These are phyloP conservation scores for Andrena bicolor DNA, from an alignment of 2,888 invertebrate species.

Conservation along the genomic window DNA sequence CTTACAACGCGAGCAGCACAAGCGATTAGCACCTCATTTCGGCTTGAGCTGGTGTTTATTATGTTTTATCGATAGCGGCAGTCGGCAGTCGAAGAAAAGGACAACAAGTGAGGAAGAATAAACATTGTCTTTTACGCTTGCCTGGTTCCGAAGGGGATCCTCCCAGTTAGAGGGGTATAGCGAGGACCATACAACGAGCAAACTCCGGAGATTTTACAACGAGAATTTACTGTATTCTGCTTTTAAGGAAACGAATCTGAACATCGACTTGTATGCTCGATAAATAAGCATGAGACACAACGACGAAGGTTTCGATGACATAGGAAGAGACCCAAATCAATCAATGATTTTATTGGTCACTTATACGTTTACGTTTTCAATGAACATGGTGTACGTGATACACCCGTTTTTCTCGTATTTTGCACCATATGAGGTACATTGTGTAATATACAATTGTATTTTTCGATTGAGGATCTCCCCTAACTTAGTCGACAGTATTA, in stretches of 20 bases:
- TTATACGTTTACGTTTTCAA: not conserved
- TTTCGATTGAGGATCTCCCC: slow-evolving; percentile 38
- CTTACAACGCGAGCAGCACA: no score
- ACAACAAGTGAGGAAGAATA: no score
- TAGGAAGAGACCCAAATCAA: slow-evolving; percentile 3
- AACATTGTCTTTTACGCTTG: no score
- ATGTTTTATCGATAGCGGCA: no score
- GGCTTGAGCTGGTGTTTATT: no score
- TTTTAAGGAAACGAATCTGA: slow-evolving; percentile 13
- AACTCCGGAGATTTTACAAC: no score
- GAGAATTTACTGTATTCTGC: not conserved
- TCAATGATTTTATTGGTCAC: not conserved
- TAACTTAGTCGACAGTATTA: slow-evolving; percentile 53
- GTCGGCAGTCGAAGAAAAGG: no score
- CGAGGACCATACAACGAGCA: no score
- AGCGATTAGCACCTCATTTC: no score
- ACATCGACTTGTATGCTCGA: slow-evolving; percentile 21
- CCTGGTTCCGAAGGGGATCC: no score
- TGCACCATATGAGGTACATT: not conserved
- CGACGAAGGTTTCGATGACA: slow-evolving; percentile 1
- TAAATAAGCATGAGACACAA: slow-evolving; percentile 18
- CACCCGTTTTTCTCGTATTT: slow-evolving; percentile 1
- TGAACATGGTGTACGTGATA: not conserved
- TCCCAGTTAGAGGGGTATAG: no score
- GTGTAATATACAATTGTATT: slow-evolving; percentile 44